Conservation (phyloP, 92 coral and sea anemone species). For the Epizoanthus ramosus region DNA sequence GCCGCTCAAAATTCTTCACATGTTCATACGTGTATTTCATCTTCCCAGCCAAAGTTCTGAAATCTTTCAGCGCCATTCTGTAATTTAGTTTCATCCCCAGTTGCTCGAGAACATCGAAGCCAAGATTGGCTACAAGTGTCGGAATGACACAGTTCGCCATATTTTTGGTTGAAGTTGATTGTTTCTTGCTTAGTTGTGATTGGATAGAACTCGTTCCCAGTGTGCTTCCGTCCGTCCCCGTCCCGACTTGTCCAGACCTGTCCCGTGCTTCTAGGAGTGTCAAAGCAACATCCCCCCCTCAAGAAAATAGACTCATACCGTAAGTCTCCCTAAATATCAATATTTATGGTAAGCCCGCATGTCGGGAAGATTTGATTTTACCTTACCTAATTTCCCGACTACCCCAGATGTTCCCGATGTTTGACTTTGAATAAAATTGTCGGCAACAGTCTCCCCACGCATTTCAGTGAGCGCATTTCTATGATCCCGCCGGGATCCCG, state of each 20-base stretch:
- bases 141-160: slow-evolving; percentile 43
- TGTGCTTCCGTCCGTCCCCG: neutral
- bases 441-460: no score
- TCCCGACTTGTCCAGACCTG: slow-evolving; percentile 25
- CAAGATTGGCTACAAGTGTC: slow-evolving; percentile 63
- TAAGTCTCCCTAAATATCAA: no score
- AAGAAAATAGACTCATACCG: no score
- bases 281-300: no score
- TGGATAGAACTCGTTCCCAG: slow-evolving; percentile 5
- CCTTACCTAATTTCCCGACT: no score
- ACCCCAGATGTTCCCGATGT: no score
- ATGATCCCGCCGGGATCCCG: no score
- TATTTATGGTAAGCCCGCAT: no score
- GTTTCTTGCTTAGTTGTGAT: neutral
- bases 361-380: no score
- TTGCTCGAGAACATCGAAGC: slow-evolving; percentile 72
- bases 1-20: slow-evolving; percentile 76
- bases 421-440: no score
- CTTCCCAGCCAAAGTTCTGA: slow-evolving; percentile 82
- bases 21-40: slow-evolving; percentile 72
- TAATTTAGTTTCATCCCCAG: slow-evolving; percentile 88
- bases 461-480: no score
- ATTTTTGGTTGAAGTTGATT: slow-evolving; percentile 23
- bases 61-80: slow-evolving; percentile 78
- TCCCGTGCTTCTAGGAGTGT: no score